phyloP scores from a whole-genome alignment of 2,797 vertebrate genomes.

The Hydrolagus colliei region DNA sequence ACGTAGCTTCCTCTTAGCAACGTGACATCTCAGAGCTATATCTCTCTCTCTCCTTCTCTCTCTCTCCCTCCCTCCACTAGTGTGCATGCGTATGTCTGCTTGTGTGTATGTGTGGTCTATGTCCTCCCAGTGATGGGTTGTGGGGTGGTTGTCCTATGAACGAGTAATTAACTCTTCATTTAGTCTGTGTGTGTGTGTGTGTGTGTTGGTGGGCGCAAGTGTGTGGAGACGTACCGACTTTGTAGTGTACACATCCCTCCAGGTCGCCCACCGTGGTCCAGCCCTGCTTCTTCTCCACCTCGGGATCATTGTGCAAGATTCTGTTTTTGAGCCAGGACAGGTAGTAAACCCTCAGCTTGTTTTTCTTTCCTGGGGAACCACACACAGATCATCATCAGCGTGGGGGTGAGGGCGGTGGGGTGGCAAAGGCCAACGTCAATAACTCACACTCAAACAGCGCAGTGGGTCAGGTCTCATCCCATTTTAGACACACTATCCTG shows the following conservation, averaged over 20 bases:
- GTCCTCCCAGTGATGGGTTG: not conserved
- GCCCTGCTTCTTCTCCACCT: slow-evolving; percentile 96
- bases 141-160: not conserved
- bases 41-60: too few species aligned
- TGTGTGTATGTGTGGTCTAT: not conserved
- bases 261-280: slow-evolving; percentile 95
- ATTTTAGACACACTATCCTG: not conserved
- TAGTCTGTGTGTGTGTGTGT: not conserved
- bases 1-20: too few species aligned
- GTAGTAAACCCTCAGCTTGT: slow-evolving; percentile 94
- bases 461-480: not conserved
- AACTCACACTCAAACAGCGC: not conserved
- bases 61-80: not conserved
- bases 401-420: not conserved
- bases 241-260: slow-evolving; percentile 96
- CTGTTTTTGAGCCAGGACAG: slow-evolving; percentile 95
- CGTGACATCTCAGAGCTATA: too few species aligned
- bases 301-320: slow-evolving; percentile 95
- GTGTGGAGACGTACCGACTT: slow-evolving; percentile 76
- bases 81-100: too few species aligned
- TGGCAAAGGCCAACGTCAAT: not conserved
- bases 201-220: not conserved
- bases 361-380: slow-evolving; percentile 79
- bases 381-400: too few species aligned
- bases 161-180: too few species aligned